phyloP scores from a whole-genome alignment of 2,888 invertebrate genomes.

The Xestoiulus laeticollis region DNA sequence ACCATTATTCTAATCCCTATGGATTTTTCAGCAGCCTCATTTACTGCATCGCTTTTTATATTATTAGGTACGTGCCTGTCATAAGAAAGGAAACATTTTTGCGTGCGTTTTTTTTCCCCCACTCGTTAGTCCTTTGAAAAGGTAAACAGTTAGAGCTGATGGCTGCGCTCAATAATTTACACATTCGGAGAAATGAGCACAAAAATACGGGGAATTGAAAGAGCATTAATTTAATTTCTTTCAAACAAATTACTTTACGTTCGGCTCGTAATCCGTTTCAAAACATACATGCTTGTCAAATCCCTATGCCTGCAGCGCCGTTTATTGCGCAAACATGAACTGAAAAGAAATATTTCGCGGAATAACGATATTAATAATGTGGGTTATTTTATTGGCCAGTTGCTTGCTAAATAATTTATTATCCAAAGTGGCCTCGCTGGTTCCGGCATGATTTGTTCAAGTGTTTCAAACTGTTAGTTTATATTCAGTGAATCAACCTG shows the following conservation, averaged over 20 bases:
- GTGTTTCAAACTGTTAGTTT: not conserved
- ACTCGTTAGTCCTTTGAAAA: conserved; percentile 10
- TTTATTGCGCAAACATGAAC: not conserved
- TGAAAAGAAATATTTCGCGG: not conserved
- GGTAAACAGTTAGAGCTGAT: not conserved
- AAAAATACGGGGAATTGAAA: not conserved
- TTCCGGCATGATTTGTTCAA: no score
- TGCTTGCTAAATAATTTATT: not conserved
- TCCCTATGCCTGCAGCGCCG: not conserved
- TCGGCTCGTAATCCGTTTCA: not conserved
- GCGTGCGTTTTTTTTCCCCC: not conserved
- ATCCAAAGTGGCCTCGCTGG: not conserved
- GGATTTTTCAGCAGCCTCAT: conserved; percentile 7
- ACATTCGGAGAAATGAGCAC: not conserved
- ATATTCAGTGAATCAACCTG: not conserved
- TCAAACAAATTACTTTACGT: conserved; percentile 19
- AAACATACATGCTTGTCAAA: not conserved
- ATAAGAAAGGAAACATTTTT: not conserved
- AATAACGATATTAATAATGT: not conserved
- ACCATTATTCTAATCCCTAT: conserved; percentile 14
- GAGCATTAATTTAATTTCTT: conserved; percentile 11
- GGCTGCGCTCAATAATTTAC: not conserved
- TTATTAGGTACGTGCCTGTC: conserved; percentile 18
- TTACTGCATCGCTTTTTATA: not conserved
- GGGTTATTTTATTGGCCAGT: not conserved